These are phyloP conservation scores for Montipora cactus DNA, from an alignment of 64 coral and sea anemone species.

Conservation along the genomic window DNA sequence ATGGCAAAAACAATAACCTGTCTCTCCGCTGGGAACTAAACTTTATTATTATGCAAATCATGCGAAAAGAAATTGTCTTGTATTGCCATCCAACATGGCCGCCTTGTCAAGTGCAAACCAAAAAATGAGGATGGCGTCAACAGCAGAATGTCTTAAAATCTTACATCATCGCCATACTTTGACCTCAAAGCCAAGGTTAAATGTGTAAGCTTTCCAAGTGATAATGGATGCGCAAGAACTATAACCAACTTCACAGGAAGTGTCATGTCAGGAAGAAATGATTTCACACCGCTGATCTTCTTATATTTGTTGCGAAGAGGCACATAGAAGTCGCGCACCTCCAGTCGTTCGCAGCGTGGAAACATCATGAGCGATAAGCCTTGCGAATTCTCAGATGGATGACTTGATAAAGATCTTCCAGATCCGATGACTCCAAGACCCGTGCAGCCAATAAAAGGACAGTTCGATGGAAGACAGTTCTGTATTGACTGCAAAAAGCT, in stretches of 20 bases:
- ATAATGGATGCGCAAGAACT: conserved; percentile 62
- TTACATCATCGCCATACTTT: conserved; percentile 69
- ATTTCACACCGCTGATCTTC: conserved; percentile 52
- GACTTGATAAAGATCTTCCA: background rate
- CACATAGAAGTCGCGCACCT: conserved; percentile 37
- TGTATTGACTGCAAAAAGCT: conserved; percentile 13
- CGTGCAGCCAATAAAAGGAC: conserved; percentile 51
- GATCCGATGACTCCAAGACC: conserved; percentile 42
- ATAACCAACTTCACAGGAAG: conserved; percentile 60
- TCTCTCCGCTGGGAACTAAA: no score
- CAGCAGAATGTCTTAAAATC: background rate
- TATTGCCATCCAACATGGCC: no score
- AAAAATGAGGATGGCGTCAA: background rate
- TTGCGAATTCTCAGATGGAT: background rate
- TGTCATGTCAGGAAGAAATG: conserved; percentile 67
- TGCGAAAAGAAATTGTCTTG: no score
- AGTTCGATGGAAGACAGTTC: conserved; percentile 39
- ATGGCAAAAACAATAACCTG: no score
- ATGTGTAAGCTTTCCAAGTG: conserved; percentile 70
- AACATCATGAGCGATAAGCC: conserved; percentile 56
- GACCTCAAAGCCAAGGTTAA: conserved; percentile 60
- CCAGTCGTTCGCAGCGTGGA: conserved; percentile 41
- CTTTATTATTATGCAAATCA: no score
- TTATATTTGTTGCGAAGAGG: conserved; percentile 80
- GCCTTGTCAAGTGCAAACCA: no score